phyloP scores from a whole-genome alignment of 2,888 invertebrate genomes.

The Rhorus exstirpatorius region DNA sequence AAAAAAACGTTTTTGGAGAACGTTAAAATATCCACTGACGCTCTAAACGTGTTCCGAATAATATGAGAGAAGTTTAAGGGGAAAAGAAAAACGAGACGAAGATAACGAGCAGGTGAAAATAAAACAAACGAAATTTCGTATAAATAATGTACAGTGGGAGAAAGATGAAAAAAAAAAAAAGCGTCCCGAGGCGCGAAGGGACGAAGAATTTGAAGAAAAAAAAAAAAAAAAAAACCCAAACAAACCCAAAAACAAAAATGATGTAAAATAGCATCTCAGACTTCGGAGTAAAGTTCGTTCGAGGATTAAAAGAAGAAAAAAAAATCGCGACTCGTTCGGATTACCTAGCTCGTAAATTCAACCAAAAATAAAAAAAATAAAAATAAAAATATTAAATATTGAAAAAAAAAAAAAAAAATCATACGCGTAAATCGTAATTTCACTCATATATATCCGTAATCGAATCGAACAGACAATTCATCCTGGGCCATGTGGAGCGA shows the following conservation, averaged over 20 bases:
- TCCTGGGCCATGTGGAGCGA: slow-evolving; percentile 62
- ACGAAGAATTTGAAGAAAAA: slow-evolving; percentile 46
- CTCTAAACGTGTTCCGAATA: slow-evolving; percentile 71
- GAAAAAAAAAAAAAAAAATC: slow-evolving; percentile 13
- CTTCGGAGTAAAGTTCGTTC: slow-evolving; percentile 11
- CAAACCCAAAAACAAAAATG: no score
- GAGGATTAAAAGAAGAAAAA: slow-evolving; percentile 6
- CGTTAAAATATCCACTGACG: slow-evolving; percentile 69
- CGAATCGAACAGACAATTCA: slow-evolving; percentile 59
- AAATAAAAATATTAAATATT: no score
- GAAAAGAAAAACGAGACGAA: slow-evolving; percentile 55
- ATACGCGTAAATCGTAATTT: slow-evolving; percentile 54
- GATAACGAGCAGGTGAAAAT: slow-evolving; percentile 37
- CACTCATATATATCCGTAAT: slow-evolving; percentile 65
- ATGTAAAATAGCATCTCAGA: slow-evolving; percentile 21
- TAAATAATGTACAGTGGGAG: slow-evolving; percentile 42
- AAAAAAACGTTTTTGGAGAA: slow-evolving; percentile 55
- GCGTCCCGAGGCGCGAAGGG: slow-evolving; percentile 30
- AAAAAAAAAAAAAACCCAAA: no score
- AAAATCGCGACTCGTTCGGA: slow-evolving; percentile 46
- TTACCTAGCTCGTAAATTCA: slow-evolving; percentile 22
- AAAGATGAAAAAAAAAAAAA: slow-evolving; percentile 51
- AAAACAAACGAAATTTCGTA: slow-evolving; percentile 25
- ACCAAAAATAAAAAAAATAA: neutral
- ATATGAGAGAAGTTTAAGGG: slow-evolving; percentile 5